Evolutionary conservation across 2,113 vertebrate genomes (phyloP), one percentile per base, ranked within the genome.

Genomic region (Catharus fuscescens): DNA sequence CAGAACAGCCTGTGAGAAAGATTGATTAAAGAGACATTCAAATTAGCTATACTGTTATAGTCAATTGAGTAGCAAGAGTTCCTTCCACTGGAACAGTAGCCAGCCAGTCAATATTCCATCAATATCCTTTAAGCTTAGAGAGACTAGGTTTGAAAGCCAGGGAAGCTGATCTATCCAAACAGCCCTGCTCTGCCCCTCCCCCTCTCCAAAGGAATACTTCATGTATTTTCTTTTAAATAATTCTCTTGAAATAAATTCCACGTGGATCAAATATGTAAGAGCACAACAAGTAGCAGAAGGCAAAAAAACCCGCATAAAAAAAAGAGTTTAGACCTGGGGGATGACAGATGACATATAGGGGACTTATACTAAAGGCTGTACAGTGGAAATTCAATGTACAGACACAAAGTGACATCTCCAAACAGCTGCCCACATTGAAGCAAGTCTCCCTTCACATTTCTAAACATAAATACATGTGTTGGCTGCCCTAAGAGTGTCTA

Each of bases 141-240:
- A 88, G 47, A 28, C 32, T 40, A 32, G 6, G 19, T 81, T 53
- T 89, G 74, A 76, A 60, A 84, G 56, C 38, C 45, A 10, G 8
- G 12, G 18, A 89, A 56, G 60, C 28, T 74, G 47, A 85, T 34
- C 29, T 42, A 78, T 24, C 4, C 34, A 74, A 54, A 19, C 38
- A 73, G 14, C 8, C 18, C 57, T 12, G 7, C 31, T 60, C 56
- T 73, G 9, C 14, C 11, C 2, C 10, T 38, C 1, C 0, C 11
- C 2, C 15, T 17, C 44, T 40, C 26, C 56, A 70, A 61, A 80
- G 12, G 9, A 86, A 61, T 53, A 32, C 10, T 62, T 85, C 11
- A 26, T 18, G 5, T 34, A 34, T 67, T 93, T 88, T 71, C 25
- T 76, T 88, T 67, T 32, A 47, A 67, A 44, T 67, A 60, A 88